A percentile compares a stretch with the other conserved stretches of the same genome.
These are phyloP conservation scores for Rosalia funebris DNA, from an alignment of 2,888 invertebrate genomes.

Conservation along the genomic window DNA sequence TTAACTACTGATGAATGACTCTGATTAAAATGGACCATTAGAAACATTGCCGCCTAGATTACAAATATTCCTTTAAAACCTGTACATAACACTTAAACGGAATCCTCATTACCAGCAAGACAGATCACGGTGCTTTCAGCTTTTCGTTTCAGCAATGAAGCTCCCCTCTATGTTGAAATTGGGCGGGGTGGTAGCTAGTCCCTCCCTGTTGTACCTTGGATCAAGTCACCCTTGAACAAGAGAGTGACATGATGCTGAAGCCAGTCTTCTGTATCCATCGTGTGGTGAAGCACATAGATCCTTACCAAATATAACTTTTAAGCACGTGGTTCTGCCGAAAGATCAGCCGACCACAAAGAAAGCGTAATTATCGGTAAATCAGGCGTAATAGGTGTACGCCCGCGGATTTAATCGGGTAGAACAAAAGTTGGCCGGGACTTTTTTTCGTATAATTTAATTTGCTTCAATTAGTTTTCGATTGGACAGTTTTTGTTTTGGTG, in stretches of 20 bases:
- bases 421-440: constrained; percentile 41
- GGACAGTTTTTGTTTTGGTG: constrained; percentile 32
- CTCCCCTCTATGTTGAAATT: constrained; percentile 26
- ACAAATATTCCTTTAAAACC: no score
- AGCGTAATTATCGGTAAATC: constrained; percentile 61
- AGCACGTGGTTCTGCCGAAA: constrained; percentile 58
- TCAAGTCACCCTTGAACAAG: constrained; percentile 64
- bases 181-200: constrained; percentile 41
- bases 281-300: constrained; percentile 59
- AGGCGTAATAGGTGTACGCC: constrained; percentile 60
- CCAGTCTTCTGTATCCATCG: constrained; percentile 63
- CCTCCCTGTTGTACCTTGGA: constrained; percentile 59
- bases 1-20: no score
- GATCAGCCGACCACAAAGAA: constrained; percentile 59
- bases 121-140: constrained; percentile 37
- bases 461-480: constrained; percentile 28
- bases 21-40: no score
- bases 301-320: constrained; percentile 55
- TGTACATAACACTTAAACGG: constrained; percentile 1
- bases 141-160: constrained; percentile 27
- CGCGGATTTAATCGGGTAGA: constrained; percentile 47
- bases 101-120: constrained; percentile 21
- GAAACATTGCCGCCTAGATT: no score
- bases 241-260: constrained; percentile 62
- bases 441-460: constrained; percentile 36